Conservation (phyloP, 2,797 vertebrate genomes). For the Pipistrellus pygmaeus region DNA sequence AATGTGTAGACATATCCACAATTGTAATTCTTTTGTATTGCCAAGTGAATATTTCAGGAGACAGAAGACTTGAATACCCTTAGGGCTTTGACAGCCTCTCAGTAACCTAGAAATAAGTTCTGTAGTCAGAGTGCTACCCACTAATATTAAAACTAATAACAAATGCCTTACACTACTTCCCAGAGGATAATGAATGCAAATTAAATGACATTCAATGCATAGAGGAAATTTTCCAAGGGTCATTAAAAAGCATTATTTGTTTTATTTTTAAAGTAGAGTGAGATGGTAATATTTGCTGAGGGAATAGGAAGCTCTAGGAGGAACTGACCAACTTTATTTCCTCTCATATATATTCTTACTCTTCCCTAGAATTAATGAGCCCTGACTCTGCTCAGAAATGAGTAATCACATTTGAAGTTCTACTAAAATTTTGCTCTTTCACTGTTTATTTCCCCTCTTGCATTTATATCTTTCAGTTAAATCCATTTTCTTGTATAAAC, state of each 20-base stretch:
- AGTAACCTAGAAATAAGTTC: slow-evolving; percentile 24
- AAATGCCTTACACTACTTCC: slow-evolving; percentile 5
- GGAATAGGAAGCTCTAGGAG: neutral
- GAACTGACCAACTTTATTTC: slow-evolving; percentile 19
- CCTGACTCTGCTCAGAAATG: slow-evolving; percentile 15
- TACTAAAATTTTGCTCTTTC: slow-evolving; percentile 43
- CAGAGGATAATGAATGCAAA: neutral
- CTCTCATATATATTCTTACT: slow-evolving; percentile 9
- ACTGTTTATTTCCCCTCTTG: slow-evolving; percentile 9
- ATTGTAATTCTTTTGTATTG: slow-evolving; percentile 28
- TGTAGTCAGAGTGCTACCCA: neutral
- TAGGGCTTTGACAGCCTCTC: neutral
- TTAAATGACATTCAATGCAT: slow-evolving; percentile 15
- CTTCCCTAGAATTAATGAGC: slow-evolving; percentile 32
- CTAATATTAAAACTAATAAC: neutral
- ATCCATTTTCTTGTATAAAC: slow-evolving; percentile 17
- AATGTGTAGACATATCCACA: neutral
- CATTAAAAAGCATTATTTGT: slow-evolving; percentile 5
- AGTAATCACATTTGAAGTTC: slow-evolving; percentile 25
- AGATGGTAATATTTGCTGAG: slow-evolving; percentile 4
- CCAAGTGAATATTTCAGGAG: neutral
- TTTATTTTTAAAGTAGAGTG: slow-evolving; percentile 41
- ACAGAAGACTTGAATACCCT: neutral
- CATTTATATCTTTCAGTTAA: neutral
- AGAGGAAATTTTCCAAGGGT: slow-evolving; percentile 14